Conservation (phyloP, 2,888 invertebrate genomes). For the Agrotis ipsilon region DNA sequence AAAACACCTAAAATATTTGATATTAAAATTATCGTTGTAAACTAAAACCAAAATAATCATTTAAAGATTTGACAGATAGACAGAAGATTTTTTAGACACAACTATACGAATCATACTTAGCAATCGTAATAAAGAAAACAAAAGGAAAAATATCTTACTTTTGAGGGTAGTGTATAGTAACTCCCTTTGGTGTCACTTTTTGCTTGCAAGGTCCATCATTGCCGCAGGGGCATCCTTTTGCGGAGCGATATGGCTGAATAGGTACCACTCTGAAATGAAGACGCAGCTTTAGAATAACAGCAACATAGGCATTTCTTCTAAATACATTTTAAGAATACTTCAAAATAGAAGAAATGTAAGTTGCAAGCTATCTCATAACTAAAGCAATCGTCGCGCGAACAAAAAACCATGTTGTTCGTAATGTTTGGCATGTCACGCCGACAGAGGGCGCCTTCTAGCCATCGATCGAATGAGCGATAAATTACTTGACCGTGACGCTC, state of each 20-base stretch:
- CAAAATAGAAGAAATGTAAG: neutral
- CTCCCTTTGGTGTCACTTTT: constrained; percentile 82
- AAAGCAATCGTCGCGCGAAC: neutral
- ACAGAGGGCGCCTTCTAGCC: neutral
- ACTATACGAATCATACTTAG: no score
- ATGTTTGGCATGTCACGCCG: neutral
- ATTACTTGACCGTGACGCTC: neutral
- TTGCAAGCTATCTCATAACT: neutral
- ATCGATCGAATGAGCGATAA: neutral
- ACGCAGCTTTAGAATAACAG: neutral
- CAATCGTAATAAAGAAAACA: neutral
- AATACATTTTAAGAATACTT: no score
- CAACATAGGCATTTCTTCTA: no score
- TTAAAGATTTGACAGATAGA: no score
- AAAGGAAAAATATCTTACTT: constrained; percentile 73
- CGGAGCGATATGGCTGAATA: constrained; percentile 74
- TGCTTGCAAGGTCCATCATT: constrained; percentile 81
- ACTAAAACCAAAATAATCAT: no score
- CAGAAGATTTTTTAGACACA: no score
- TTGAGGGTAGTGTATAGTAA: constrained; percentile 85
- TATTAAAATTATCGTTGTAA: no score
- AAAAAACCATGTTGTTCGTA: neutral
- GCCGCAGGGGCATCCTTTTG: constrained; percentile 83
- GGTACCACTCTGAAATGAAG: constrained; percentile 75
- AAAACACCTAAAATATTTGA: no score